A percentile compares a stretch with the other conserved stretches of the same genome.
These are phyloP conservation scores for Leptobrachium ailaonicum DNA, from an alignment of 2,113 vertebrate genomes.

Conservation along the genomic window DNA sequence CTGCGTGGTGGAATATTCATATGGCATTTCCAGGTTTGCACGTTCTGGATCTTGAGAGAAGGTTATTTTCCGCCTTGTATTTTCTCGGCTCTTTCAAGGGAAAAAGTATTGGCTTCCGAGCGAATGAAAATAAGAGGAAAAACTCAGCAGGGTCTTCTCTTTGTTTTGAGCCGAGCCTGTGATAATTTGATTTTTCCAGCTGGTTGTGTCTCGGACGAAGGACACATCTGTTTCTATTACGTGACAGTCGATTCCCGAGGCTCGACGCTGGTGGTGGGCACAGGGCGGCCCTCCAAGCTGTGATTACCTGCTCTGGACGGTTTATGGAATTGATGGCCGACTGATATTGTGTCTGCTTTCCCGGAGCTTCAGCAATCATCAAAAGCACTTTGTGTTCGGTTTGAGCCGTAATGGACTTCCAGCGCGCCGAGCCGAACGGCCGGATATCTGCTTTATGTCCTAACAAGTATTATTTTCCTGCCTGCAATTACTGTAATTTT, in stretches of 20 bases:
- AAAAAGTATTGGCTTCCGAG: no score
- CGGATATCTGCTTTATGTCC: neutral
- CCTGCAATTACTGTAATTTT: constrained; percentile 6
- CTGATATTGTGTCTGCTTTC: constrained; percentile 3
- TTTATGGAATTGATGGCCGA: constrained; percentile 1
- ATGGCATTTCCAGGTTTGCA: no score
- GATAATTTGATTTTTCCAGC: neutral
- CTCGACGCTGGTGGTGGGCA: neutral
- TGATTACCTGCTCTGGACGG: constrained; percentile 18
- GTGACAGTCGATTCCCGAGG: neutral
- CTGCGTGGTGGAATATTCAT: no score
- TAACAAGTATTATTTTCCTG: neutral
- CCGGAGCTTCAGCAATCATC: constrained; percentile 7
- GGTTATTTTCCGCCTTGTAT: no score
- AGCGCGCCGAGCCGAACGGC: neutral
- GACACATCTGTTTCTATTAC: constrained; percentile 27
- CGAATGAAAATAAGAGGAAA: no score
- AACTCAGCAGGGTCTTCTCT: no score
- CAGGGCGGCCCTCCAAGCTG: neutral
- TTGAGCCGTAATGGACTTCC: constrained; percentile 1
- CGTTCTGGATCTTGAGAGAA: no score
- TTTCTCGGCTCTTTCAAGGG: no score
- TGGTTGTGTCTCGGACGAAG: constrained; percentile 18
- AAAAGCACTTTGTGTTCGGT: neutral
- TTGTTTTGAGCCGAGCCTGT: no score